phyloP scores from a whole-genome alignment of 2,797 vertebrate species.

The Onychomys leucogaster region DNA sequence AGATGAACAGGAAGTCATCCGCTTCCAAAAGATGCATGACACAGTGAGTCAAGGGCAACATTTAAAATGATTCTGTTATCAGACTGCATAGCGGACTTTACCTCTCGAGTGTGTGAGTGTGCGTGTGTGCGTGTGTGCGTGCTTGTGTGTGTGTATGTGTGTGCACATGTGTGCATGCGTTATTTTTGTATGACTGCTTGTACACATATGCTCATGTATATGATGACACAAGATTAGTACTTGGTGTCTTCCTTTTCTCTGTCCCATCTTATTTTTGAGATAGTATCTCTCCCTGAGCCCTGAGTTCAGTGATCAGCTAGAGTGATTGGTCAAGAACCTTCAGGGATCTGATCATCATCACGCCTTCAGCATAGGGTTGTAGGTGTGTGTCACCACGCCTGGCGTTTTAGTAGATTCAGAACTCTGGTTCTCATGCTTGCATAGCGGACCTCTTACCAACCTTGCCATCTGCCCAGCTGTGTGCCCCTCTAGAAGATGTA shows the following conservation, averaged over 20 bases:
- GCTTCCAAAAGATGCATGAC: conserved; percentile 95
- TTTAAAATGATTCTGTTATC: conserved; percentile 39
- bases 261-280: background rate
- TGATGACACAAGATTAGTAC: background rate
- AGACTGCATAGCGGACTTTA: background rate
- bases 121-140: background rate
- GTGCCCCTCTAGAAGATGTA: background rate
- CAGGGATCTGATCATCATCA: too few relatives aligned
- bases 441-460: background rate
- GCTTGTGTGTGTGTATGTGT: background rate
- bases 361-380: background rate
- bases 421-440: background rate
- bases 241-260: background rate
- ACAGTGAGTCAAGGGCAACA: conserved; percentile 88
- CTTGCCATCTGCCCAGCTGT: background rate
- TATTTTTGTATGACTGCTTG: background rate
- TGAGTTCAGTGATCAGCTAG: background rate
- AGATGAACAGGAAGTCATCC: conserved; percentile 92
- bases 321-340: background rate
- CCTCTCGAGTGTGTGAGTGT: background rate
- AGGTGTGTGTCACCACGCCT: too few relatives aligned
- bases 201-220: background rate
- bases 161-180: too few relatives aligned
- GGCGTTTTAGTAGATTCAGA: too few relatives aligned
- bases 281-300: background rate